A percentile compares a stretch with the other conserved stretches of the same genome.
phyloP scores from a whole-genome alignment of 2,797 vertebrate species.

The Columba guinea region DNA sequence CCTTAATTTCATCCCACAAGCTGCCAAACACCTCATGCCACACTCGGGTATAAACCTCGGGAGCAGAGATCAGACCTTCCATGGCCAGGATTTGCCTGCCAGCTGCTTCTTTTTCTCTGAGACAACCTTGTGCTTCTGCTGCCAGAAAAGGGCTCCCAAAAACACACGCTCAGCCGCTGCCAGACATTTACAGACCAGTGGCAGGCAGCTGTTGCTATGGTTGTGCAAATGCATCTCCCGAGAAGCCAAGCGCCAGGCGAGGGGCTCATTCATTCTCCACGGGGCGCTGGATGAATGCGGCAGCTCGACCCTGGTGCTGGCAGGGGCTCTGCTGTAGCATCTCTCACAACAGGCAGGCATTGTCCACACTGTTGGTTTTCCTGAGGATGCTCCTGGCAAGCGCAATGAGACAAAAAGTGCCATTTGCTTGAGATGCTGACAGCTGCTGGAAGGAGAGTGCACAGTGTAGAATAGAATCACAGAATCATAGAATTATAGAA shows the following conservation, averaged over 20 bases:
- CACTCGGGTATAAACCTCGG: neutral
- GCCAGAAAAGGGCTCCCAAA: neutral
- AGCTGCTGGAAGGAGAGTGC: neutral
- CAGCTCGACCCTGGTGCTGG: neutral
- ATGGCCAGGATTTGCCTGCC: fast-evolving
- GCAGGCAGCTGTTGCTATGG: slow-evolving; percentile 8
- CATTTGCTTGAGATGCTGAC: neutral
- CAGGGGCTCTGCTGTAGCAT: neutral
- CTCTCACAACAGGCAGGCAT: neutral
- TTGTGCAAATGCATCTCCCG: neutral
- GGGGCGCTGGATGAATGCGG: neutral
- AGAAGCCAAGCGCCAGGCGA: fast-evolving
- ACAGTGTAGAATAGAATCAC: neutral
- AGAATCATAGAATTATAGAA: too few species aligned
- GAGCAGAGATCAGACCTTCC: neutral
- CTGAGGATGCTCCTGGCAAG: neutral
- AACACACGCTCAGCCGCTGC: fast-evolving
- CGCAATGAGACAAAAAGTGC: neutral
- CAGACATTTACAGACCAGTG: neutral
- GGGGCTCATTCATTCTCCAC: neutral
- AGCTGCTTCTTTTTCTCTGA: neutral
- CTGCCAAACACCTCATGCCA: neutral
- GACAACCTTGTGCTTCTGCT: neutral
- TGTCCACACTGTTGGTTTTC: neutral
- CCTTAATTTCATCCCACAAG: neutral